These are phyloP conservation scores for Lycaena phlaeas DNA, from an alignment of 2,888 invertebrate genomes.

Conservation along the genomic window DNA sequence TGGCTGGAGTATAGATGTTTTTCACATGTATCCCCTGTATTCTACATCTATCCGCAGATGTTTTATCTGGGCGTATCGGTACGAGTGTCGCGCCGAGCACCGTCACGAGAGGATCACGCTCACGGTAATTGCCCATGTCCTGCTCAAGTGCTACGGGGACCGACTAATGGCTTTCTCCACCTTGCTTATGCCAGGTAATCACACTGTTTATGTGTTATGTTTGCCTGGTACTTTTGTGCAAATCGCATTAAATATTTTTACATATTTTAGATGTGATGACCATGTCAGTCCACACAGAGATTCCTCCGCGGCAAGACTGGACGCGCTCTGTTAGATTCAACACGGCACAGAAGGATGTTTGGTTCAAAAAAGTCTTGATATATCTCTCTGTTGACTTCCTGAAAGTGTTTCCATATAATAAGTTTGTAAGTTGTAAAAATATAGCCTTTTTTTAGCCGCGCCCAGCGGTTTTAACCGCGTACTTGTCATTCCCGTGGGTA, in stretches of 20 bases:
- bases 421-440: constrained; percentile 50
- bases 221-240: not conserved
- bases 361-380: constrained; percentile 50
- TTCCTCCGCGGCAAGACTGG: constrained; percentile 43
- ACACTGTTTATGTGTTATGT: not conserved
- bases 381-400: constrained; percentile 38
- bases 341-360: constrained; percentile 36
- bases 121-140: constrained; percentile 30
- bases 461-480: too few relatives aligned
- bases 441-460: too few relatives aligned
- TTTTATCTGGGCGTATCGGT: constrained; percentile 52
- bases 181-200: constrained; percentile 42
- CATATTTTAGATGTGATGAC: constrained; percentile 40
- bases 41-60: constrained; percentile 34
- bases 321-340: constrained; percentile 35
- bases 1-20: too few relatives aligned
- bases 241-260: not conserved
- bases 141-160: constrained; percentile 37
- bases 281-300: constrained; percentile 45
- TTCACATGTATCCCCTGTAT: too few relatives aligned
- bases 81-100: constrained; percentile 47
- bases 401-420: constrained; percentile 37
- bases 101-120: constrained; percentile 40
- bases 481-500: too few relatives aligned
- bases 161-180: constrained; percentile 30